These are phyloP conservation scores for Sparus aurata DNA, from an alignment of 2,797 vertebrate species.

Conservation along the genomic window DNA sequence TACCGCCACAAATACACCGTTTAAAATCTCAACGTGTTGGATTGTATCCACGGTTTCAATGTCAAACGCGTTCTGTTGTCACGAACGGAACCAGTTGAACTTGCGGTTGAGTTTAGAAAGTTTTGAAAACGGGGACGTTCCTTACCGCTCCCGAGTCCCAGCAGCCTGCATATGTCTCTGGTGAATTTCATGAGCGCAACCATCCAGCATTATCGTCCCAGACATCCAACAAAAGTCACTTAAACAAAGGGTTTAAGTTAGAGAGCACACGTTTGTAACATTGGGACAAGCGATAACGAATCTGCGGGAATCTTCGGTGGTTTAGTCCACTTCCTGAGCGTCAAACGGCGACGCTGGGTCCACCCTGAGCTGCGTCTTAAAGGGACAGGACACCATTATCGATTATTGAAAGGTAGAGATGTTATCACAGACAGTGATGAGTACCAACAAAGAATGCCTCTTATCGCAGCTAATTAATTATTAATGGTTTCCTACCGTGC, in stretches of 20 bases:
- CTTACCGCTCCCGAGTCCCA: slow-evolving; percentile 88
- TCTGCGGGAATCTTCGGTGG: slow-evolving; percentile 76
- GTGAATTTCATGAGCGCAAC: slow-evolving; percentile 88
- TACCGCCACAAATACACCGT: background rate
- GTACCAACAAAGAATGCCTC: background rate
- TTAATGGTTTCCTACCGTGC: too few relatives aligned
- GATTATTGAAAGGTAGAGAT: background rate
- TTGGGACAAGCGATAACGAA: slow-evolving; percentile 50
- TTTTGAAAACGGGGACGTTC: slow-evolving; percentile 72
- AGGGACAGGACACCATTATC: slow-evolving; percentile 67
- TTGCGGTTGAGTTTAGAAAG: slow-evolving; percentile 69
- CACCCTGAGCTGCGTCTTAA: slow-evolving; percentile 80
- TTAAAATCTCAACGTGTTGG: background rate
- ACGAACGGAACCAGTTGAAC: slow-evolving; percentile 14
- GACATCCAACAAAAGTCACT: slow-evolving; percentile 34
- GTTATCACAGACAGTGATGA: background rate
- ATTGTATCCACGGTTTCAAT: background rate
- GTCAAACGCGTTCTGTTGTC: background rate
- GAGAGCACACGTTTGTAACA: slow-evolving; percentile 45
- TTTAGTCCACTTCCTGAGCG: slow-evolving; percentile 85
- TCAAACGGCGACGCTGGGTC: slow-evolving; percentile 63
- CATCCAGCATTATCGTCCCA: slow-evolving; percentile 85
- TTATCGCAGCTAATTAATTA: background rate
- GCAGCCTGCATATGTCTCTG: slow-evolving; percentile 85
- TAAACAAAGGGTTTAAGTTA: slow-evolving; percentile 7